These are phyloP conservation scores for Dasypogon diadema DNA, from an alignment of 2,888 invertebrate species.

Conservation along the genomic window DNA sequence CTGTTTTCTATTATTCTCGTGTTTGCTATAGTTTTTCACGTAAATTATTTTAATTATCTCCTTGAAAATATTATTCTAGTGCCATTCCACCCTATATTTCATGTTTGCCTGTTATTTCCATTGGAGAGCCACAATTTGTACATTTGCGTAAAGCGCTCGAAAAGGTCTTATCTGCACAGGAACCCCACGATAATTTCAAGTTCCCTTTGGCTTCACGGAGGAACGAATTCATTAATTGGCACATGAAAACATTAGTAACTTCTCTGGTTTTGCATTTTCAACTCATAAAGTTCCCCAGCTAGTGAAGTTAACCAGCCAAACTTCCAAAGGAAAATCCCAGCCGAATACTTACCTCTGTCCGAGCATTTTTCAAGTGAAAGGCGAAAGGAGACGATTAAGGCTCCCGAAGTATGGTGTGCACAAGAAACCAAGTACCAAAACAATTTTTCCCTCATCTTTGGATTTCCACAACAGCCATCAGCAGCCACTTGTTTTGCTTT, in stretches of 20 bases:
- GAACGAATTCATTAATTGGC: conserved; percentile 36
- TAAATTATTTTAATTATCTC: too few species aligned
- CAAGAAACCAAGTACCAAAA: conserved; percentile 4
- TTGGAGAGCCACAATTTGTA: too few species aligned
- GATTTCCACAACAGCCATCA: conserved; percentile 32
- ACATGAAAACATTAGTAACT: conserved; percentile 25
- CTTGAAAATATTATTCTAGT: too few species aligned
- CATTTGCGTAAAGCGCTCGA: too few species aligned
- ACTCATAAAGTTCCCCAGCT: background rate
- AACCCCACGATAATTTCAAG: background rate
- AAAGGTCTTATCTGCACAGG: background rate
- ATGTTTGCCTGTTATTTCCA: too few species aligned
- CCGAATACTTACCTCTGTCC: conserved; percentile 1
- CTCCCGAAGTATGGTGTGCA: conserved; percentile 9
- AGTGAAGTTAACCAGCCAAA: background rate
- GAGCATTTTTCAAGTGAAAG: conserved; percentile 17
- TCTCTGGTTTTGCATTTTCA: background rate
- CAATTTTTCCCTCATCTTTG: conserved; percentile 4
- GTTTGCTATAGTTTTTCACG: too few species aligned
- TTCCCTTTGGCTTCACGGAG: conserved; percentile 37
- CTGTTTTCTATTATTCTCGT: too few species aligned
- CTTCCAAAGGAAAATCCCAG: background rate
- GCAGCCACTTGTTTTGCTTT: conserved; percentile 26
- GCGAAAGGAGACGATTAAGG: conserved; percentile 5
- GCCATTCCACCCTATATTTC: too few species aligned